These are phyloP conservation scores for Psococerastis gibbosa DNA, from an alignment of 2,888 invertebrate species.

Conservation along the genomic window DNA sequence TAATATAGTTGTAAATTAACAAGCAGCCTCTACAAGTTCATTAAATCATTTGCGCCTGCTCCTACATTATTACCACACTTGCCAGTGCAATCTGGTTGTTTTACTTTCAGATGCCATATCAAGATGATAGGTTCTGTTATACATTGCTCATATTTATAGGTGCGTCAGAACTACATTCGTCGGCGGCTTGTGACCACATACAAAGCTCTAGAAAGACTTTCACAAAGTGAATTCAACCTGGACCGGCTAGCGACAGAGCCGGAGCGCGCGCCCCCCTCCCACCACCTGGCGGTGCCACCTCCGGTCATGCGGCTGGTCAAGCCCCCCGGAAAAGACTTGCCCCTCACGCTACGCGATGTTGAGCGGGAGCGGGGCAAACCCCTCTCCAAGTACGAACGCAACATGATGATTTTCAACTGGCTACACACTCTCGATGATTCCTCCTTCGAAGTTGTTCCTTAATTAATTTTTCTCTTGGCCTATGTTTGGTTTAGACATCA, in stretches of 20 bases:
- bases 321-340: conserved; percentile 26
- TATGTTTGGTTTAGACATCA: too few relatives aligned
- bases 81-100: too few relatives aligned
- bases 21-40: too few relatives aligned
- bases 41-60: too few relatives aligned
- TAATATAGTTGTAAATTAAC: too few relatives aligned
- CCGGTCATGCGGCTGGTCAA: background rate
- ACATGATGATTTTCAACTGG: conserved; percentile 94
- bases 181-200: conserved; percentile 60
- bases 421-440: conserved; percentile 68
- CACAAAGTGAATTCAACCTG: conserved; percentile 69
- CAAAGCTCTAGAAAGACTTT: conserved; percentile 57
- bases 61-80: too few relatives aligned
- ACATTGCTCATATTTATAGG: too few relatives aligned
- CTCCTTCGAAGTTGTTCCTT: conserved; percentile 27
- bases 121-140: too few relatives aligned
- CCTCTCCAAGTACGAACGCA: conserved; percentile 74
- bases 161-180: conserved; percentile 64
- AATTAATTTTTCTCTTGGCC: too few relatives aligned
- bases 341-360: conserved; percentile 57
- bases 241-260: conserved; percentile 33
- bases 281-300: conserved; percentile 27
- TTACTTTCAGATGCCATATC: too few relatives aligned
- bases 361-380: conserved; percentile 68
- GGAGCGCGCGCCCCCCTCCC: conserved; percentile 22